Evolutionary conservation across 2,113 vertebrate species (phyloP).

Genomic region (Malurus elegans): DNA sequence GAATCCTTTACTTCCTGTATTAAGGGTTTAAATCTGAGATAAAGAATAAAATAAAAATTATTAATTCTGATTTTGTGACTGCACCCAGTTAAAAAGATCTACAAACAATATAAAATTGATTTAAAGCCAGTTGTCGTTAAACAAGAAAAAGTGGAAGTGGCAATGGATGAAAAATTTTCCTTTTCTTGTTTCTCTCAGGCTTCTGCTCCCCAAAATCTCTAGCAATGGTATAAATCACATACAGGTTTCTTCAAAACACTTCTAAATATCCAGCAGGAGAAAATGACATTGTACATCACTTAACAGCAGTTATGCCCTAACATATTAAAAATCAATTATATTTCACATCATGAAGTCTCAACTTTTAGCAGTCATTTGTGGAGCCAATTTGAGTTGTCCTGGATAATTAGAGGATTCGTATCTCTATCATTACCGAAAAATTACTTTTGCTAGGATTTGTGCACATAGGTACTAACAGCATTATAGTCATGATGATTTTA

Average conservation of each 20-base stretch:
- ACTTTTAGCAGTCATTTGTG: not conserved
- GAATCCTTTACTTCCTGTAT: not conserved
- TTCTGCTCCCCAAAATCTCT: not conserved
- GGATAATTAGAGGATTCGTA: conserved; percentile 17
- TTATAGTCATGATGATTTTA: not conserved
- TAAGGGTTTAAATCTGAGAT: not conserved
- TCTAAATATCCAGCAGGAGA: not conserved
- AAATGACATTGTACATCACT: not conserved
- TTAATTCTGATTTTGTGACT: not conserved
- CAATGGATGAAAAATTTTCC: not conserved
- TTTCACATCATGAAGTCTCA: conserved; percentile 1
- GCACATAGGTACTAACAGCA: not conserved
- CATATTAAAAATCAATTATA: conserved; percentile 1
- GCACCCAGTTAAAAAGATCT: not conserved
- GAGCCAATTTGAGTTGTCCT: conserved; percentile 15
- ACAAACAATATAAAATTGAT: not conserved
- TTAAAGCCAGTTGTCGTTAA: not conserved
- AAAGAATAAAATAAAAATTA: not conserved
- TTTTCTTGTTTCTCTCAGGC: not conserved
- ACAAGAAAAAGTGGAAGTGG: not conserved
- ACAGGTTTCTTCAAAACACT: not conserved
- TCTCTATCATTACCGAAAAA: not conserved
- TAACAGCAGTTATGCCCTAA: not conserved
- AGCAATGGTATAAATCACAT: not conserved
- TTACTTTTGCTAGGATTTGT: not conserved